Evolutionary conservation across 2,113 vertebrate genomes (phyloP).

Genomic region (Physeter macrocephalus): DNA sequence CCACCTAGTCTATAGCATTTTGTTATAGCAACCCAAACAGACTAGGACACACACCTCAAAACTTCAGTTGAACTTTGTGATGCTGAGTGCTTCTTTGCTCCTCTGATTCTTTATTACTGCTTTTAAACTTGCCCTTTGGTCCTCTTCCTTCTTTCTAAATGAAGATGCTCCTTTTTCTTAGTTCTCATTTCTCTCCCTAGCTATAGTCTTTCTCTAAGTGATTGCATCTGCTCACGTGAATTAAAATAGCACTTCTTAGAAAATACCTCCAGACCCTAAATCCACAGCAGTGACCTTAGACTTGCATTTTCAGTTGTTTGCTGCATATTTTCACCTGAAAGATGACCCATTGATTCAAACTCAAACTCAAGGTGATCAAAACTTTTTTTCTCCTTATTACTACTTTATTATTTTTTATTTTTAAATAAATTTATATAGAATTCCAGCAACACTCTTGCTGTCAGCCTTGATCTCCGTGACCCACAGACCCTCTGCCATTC

Average conservation of each 20-base stretch:
- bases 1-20: background rate
- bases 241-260: background rate
- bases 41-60: background rate
- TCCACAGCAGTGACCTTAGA: background rate
- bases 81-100: background rate
- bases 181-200: background rate
- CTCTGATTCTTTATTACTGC: background rate
- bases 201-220: background rate
- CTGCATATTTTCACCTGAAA: background rate
- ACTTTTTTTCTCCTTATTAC: too few relatives aligned
- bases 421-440: too few relatives aligned
- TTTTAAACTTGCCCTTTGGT: background rate
- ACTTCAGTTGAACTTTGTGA: background rate
- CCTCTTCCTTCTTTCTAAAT: background rate
- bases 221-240: background rate
- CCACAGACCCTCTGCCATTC: background rate
- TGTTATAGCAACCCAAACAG: background rate
- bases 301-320: background rate
- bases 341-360: background rate
- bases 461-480: background rate
- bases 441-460: background rate
- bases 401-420: too few relatives aligned
- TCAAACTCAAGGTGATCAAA: background rate
- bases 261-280: background rate
- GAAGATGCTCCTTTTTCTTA: background rate